Evolutionary conservation across 2,888 invertebrate species (phyloP).

Genomic region (Acleris literana): DNA sequence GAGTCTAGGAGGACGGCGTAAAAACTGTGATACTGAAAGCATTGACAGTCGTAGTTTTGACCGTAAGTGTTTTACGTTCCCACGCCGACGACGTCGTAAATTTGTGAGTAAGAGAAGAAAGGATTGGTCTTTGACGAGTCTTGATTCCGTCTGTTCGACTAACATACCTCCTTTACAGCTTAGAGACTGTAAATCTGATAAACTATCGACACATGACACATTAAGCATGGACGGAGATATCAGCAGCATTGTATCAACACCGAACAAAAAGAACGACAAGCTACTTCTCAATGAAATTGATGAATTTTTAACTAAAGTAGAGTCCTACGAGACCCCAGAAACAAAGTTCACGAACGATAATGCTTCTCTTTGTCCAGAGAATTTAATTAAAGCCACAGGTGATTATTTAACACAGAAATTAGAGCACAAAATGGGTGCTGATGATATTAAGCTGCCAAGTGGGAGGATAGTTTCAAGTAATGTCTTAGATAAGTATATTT

Average conservation of each 20-base stretch:
- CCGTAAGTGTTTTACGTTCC: conserved; percentile 71
- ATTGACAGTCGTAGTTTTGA: conserved; percentile 62
- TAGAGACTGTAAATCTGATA: conserved; percentile 36
- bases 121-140: conserved; percentile 64
- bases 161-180: conserved; percentile 55
- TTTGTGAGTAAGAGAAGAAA: conserved; percentile 48
- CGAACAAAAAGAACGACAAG: conserved; percentile 75
- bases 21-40: conserved; percentile 64
- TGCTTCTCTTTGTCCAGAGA: conserved; percentile 54
- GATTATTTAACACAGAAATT: conserved; percentile 70
- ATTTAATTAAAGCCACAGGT: conserved; percentile 73
- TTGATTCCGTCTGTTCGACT: conserved; percentile 53
- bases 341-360: conserved; percentile 56
- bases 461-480: conserved; percentile 63
- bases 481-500: conserved; percentile 75
- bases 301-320: conserved; percentile 75
- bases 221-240: conserved; percentile 78
- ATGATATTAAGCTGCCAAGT: conserved; percentile 66
- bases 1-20: conserved; percentile 49
- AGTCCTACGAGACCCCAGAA: conserved; percentile 72
- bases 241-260: conserved; percentile 75
- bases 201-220: conserved; percentile 51
- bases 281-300: conserved; percentile 77
- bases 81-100: conserved; percentile 68
- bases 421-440: conserved; percentile 52